A percentile compares a stretch with the other conserved stretches of the same genome.
phyloP scores from a whole-genome alignment of 1,140 invertebrate genomes.

The Magallana ariakensis region DNA sequence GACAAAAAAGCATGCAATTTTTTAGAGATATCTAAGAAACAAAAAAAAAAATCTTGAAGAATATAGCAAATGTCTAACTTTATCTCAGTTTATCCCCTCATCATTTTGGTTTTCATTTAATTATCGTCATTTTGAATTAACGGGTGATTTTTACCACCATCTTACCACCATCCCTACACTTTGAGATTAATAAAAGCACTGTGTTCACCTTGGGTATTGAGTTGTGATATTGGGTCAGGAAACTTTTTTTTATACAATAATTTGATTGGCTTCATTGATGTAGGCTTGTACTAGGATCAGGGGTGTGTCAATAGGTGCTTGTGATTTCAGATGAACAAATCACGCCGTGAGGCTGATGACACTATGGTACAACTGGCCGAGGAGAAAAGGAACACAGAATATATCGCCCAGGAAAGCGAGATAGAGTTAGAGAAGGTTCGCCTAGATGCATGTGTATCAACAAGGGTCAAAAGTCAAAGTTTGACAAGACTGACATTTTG shows the following conservation, averaged over 20 bases:
- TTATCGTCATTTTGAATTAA: background rate
- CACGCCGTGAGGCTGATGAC: constrained; percentile 74
- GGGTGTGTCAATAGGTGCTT: constrained; percentile 36
- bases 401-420: constrained; percentile 71
- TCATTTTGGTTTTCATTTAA: background rate
- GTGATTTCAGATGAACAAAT: constrained; percentile 72
- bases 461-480: constrained; percentile 27
- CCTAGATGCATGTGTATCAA: background rate
- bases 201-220: background rate
- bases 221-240: constrained; percentile 6
- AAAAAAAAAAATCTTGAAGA: no score
- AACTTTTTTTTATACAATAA: background rate
- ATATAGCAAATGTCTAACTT: no score
- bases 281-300: constrained; percentile 31
- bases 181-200: background rate
- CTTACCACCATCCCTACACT: background rate
- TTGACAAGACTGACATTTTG: background rate
- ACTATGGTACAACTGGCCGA: constrained; percentile 69
- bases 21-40: no score
- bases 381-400: constrained; percentile 65
- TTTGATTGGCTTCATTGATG: background rate
- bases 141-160: background rate
- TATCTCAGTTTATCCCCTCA: no score
- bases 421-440: constrained; percentile 77
- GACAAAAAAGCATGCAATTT: no score